Conservation (phyloP, 2,797 vertebrate species). For the Scarus forsteni region DNA sequence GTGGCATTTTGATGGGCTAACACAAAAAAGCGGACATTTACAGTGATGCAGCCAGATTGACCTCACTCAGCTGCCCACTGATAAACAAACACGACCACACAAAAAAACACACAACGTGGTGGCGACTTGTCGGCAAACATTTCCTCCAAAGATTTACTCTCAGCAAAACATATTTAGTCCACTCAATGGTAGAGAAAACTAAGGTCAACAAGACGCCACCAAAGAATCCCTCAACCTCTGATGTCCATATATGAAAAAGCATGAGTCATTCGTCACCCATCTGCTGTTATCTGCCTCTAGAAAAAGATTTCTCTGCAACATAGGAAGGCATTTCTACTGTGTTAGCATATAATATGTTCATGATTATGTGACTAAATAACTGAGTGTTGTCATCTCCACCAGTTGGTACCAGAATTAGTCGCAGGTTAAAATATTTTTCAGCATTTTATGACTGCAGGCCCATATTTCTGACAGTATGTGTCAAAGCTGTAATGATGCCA, state of each 20-base stretch:
- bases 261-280: slow-evolving; percentile 50
- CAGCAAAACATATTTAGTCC: slow-evolving; percentile 19
- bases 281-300: slow-evolving; percentile 23
- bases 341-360: slow-evolving; percentile 17
- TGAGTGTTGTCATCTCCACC: no score
- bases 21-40: slow-evolving; percentile 44
- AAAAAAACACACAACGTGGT: background rate
- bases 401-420: no score
- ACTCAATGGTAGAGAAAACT: slow-evolving; percentile 9
- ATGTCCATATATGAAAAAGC: slow-evolving; percentile 33
- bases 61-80: slow-evolving; percentile 19
- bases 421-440: no score
- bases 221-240: slow-evolving; percentile 29
- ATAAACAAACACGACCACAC: slow-evolving; percentile 26
- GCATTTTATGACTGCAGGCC: no score
- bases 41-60: slow-evolving; percentile 12
- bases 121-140: background rate
- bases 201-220: slow-evolving; percentile 3
- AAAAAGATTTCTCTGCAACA: slow-evolving; percentile 37
- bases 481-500: background rate
- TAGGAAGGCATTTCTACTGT: slow-evolving; percentile 17
- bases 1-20: slow-evolving; percentile 61
- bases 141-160: slow-evolving; percentile 6
- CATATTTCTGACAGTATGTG: no score
- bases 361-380: background rate